Conservation (phyloP, 35 echinoderm and acorn worm species). For the Chiridota heheva region DNA sequence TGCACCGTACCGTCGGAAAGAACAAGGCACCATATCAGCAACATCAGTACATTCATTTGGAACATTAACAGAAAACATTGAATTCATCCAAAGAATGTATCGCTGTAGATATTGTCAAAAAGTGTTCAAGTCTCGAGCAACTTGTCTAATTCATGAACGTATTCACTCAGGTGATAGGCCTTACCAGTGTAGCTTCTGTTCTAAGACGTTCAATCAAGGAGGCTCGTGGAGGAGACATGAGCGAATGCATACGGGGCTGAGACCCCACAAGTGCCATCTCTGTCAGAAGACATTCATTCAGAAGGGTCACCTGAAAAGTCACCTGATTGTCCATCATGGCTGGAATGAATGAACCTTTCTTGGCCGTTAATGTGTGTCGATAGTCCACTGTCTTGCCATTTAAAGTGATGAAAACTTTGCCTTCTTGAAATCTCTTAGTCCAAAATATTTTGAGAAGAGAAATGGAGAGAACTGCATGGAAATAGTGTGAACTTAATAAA, state of each 20-base stretch:
- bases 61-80: too few relatives aligned
- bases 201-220: background rate
- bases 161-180: background rate
- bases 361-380: background rate
- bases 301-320: slow-evolving; percentile 1
- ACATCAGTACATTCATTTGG: too few relatives aligned
- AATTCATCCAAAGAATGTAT: too few relatives aligned
- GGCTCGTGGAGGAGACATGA: background rate
- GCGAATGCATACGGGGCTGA: slow-evolving; percentile 25
- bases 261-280: slow-evolving; percentile 2
- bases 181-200: slow-evolving; percentile 7
- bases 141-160: too few relatives aligned
- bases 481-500: too few relatives aligned
- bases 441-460: too few relatives aligned
- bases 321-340: slow-evolving; percentile 26
- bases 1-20: too few relatives aligned
- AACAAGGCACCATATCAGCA: too few relatives aligned
- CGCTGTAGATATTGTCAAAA: too few relatives aligned
- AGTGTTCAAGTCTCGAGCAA: too few relatives aligned
- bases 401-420: background rate
- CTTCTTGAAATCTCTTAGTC: background rate
- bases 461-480: too few relatives aligned
- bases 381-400: slow-evolving; percentile 18
- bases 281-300: slow-evolving; percentile 6
- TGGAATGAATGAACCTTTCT: slow-evolving; percentile 1